Base-by-base conservation (phyloP, 2,113 vertebrate genomes). In the Anoura caudifer region DNA sequence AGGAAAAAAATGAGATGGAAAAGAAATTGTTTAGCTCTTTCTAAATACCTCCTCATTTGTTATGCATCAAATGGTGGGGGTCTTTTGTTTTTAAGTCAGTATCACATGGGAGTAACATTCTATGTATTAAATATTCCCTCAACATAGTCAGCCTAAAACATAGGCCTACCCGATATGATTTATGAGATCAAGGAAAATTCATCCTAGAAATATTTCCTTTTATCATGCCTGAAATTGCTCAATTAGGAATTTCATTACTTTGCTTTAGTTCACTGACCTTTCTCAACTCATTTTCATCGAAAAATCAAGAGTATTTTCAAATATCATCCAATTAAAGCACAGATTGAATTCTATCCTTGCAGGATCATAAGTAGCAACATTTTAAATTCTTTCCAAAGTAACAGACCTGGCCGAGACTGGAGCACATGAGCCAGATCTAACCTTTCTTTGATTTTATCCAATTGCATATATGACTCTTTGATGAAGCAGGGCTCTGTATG, bases 261-360 rank as follows among this genome's bases (percentile, higher is more conserved):
- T 67, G 67, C 17, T 85, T 77, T 83, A 76, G 16, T 52, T 79
- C 75, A 93, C 41, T 75, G 38, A 17, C 28, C 41, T 84, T 95
- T 82, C 56, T 63, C 16, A 75, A 67, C 20, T 84, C 65, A 69
- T 87, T 84, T 72, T 73, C 61, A 73, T 52, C 82, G 19, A 83
- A 96, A 89, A 95, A 59, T 59, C 17, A 87, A 33, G 20, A 15
- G 10, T 70, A 45, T 93, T 79, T 87, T 79, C 24, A 96, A 87
- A 80, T 61, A 24, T 84, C 41, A 87, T 54, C 54, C 26, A 26
- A 19, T 56, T 90, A 81, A 89, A 33, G 91, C 28, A 67, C 7
- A 80, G 54, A 12, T 54, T 93, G 22, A 61, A 80, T 54, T 75
- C 36, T 91, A 63, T 63, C 50, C 43, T 36, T 19, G 28, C 1